phyloP scores from a whole-genome alignment of 2,797 vertebrate species.

The Knipowitschia caucasica region DNA sequence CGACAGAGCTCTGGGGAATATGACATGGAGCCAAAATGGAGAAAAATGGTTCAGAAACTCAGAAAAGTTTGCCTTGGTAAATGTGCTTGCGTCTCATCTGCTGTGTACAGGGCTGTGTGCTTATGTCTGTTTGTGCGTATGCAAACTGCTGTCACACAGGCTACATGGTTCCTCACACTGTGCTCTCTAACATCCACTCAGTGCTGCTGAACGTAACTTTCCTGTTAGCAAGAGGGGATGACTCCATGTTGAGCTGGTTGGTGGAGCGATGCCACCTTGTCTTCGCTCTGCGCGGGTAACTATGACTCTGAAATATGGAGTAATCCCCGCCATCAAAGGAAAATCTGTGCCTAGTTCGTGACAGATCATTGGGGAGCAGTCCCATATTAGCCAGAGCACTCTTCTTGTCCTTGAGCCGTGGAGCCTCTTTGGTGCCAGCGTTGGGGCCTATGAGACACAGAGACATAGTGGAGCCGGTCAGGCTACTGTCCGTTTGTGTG shows the following conservation, averaged over 20 bases:
- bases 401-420: conserved; percentile 75
- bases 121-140: conserved; percentile 54
- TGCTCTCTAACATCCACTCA: conserved; percentile 97
- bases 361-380: conserved; percentile 76
- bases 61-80: conserved; percentile 56
- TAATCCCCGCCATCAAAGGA: conserved; percentile 88
- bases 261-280: conserved; percentile 90
- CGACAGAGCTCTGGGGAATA: conserved; percentile 63
- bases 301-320: conserved; percentile 94
- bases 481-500: conserved; percentile 79
- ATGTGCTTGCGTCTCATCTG: conserved; percentile 22
- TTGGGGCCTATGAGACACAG: conserved; percentile 85
- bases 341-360: conserved; percentile 86
- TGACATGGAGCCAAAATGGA: conserved; percentile 64
- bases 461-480: conserved; percentile 84
- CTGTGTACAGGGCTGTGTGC: conserved; percentile 44
- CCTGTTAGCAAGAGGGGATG: conserved; percentile 78
- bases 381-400: conserved; percentile 66
- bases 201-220: conserved; percentile 93
- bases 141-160: conserved; percentile 30
- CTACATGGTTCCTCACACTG: conserved; percentile 77
- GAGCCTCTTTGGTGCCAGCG: conserved; percentile 66
- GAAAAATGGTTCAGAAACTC: conserved; percentile 55
- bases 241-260: conserved; percentile 85
- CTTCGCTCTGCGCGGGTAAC: conserved; percentile 91